Conservation (phyloP, 2,113 vertebrate species). For the Ellobius talpinus region DNA sequence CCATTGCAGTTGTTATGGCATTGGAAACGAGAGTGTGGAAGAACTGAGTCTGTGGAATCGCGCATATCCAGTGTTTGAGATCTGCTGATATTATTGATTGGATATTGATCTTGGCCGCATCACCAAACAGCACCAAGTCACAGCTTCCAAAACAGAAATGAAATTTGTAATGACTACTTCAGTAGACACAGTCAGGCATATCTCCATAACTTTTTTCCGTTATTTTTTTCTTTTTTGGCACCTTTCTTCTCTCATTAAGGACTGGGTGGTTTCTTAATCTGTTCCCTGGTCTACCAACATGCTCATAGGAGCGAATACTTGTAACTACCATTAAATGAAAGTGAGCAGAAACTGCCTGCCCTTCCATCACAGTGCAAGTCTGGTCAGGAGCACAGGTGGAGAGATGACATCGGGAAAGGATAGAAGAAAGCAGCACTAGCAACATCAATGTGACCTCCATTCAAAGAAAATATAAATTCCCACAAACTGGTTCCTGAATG, state of each 20-base stretch:
- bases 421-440: background rate
- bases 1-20: background rate
- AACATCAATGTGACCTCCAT: background rate
- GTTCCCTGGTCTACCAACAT: background rate
- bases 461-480: constrained; percentile 18
- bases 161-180: background rate
- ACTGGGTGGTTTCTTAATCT: background rate
- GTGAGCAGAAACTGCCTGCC: background rate
- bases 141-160: background rate
- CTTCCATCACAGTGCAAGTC: background rate
- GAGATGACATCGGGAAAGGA: background rate
- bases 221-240: background rate
- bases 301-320: background rate
- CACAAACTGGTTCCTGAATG: background rate
- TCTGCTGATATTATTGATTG: background rate
- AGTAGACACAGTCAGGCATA: background rate
- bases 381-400: background rate
- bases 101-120: background rate
- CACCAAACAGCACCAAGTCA: too few relatives aligned
- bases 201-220: background rate
- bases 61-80: background rate
- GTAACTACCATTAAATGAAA: constrained; percentile 13
- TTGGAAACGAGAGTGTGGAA: background rate
- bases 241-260: background rate
- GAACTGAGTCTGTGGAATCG: background rate